Conservation (phyloP, 2,113 vertebrate genomes). For the Empidonax alnorum region DNA sequence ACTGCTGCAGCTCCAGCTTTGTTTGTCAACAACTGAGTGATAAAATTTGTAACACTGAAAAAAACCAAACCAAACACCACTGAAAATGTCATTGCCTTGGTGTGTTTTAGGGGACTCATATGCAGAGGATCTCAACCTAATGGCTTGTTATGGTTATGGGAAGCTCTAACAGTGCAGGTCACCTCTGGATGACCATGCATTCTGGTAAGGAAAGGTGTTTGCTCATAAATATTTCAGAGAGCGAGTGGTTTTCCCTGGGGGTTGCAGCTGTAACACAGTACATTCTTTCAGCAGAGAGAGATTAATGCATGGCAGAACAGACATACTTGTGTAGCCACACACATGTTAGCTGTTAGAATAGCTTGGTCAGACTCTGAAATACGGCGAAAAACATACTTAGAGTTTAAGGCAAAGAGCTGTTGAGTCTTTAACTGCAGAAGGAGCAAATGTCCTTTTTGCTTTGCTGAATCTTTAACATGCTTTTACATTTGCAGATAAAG, state of each 20-base stretch:
- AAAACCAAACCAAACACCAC: neutral
- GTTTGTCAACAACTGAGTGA: neutral
- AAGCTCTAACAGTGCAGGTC: neutral
- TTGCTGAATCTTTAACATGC: neutral
- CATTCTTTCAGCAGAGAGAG: neutral
- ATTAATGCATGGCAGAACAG: neutral
- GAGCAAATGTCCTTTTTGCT: neutral
- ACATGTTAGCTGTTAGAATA: neutral
- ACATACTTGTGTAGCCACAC: neutral
- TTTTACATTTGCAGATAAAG: slow-evolving; percentile 73
- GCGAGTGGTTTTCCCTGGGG: neutral
- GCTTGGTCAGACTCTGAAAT: neutral
- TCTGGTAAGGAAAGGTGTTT: neutral
- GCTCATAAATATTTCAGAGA: slow-evolving; percentile 9
- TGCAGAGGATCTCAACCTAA: neutral
- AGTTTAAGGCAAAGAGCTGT: neutral
- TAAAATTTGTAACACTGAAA: neutral
- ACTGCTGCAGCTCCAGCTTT: neutral
- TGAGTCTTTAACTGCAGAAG: neutral
- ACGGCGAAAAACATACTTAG: neutral
- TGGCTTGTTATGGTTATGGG: neutral
- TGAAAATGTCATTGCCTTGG: neutral
- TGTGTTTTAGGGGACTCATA: neutral
- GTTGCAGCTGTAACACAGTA: neutral
- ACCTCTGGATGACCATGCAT: neutral